These are phyloP conservation scores for Grus americana DNA, from an alignment of 2,113 vertebrate genomes.

Conservation along the genomic window DNA sequence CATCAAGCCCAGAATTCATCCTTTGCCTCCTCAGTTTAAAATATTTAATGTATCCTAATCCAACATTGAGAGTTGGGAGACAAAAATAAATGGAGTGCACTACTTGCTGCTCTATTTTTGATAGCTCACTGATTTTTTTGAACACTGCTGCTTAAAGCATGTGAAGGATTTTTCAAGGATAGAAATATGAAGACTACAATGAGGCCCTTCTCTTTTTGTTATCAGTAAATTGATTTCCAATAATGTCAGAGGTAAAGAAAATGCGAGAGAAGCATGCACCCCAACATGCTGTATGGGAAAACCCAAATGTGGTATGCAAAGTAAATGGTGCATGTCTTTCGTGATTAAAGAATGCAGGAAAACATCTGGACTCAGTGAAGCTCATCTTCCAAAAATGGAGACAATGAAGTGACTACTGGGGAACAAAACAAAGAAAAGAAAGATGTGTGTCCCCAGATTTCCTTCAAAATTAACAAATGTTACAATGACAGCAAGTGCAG, in stretches of 20 bases:
- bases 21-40: slow-evolving; percentile 24
- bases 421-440: neutral
- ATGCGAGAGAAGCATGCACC: neutral
- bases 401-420: neutral
- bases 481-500: neutral
- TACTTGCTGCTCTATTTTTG: slow-evolving; percentile 3
- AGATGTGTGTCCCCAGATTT: neutral
- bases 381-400: slow-evolving; percentile 5
- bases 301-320: neutral
- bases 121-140: slow-evolving; percentile 16
- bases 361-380: slow-evolving; percentile 43
- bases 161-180: slow-evolving; percentile 67
- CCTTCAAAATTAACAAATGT: neutral
- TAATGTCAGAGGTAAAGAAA: slow-evolving; percentile 51
- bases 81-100: slow-evolving; percentile 31
- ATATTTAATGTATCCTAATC: slow-evolving; percentile 45
- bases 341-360: neutral
- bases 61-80: neutral
- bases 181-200: slow-evolving; percentile 17
- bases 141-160: neutral
- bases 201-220: neutral
- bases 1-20: neutral
- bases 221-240: slow-evolving; percentile 51
- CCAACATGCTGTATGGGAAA: neutral
- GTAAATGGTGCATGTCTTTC: neutral